These are phyloP conservation scores for Macrotrachela quadricornifera DNA, from an alignment of 1,140 invertebrate species.

Conservation along the genomic window DNA sequence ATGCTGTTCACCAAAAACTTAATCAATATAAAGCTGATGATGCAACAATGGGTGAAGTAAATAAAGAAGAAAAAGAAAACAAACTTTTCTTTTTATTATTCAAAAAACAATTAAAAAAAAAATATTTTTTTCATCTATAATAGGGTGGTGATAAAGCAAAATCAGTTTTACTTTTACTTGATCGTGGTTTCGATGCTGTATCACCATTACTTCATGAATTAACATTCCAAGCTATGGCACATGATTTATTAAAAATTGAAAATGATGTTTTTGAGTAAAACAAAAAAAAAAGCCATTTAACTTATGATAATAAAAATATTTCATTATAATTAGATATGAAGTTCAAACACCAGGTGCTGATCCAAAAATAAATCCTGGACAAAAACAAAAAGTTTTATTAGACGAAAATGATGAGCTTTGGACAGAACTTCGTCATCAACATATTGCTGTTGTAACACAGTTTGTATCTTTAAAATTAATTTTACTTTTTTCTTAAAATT, in stretches of 20 bases:
- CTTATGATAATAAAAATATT: no score
- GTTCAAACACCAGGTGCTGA: background rate
- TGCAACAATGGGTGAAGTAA: conserved; percentile 93
- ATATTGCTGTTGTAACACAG: conserved; percentile 94
- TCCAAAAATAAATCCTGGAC: conserved; percentile 14
- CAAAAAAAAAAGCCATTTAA: no score
- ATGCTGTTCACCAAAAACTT: conserved; percentile 89
- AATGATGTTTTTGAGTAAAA: conserved; percentile 54
- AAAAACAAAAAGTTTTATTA: conserved; percentile 80
- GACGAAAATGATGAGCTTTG: conserved; percentile 99
- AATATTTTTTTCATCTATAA: conserved; percentile 3
- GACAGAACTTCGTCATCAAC: conserved; percentile 90
- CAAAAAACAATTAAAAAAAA: background rate
- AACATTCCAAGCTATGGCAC: conserved; percentile 97
- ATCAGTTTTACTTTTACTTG: conserved; percentile 82
- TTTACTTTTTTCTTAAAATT: no score
- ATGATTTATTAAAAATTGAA: conserved; percentile 87
- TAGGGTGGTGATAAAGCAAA: conserved; percentile 53
- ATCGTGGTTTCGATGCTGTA: conserved; percentile 93
- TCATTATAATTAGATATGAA: conserved; percentile 56
- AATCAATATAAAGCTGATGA: conserved; percentile 99
- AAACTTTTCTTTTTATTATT: background rate
- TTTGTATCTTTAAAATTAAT: conserved; percentile 24
- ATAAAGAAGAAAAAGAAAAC: no score
- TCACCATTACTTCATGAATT: conserved; percentile 90